Conservation (phyloP, 2,888 invertebrate genomes). For the Prionchulus punctatus region DNA sequence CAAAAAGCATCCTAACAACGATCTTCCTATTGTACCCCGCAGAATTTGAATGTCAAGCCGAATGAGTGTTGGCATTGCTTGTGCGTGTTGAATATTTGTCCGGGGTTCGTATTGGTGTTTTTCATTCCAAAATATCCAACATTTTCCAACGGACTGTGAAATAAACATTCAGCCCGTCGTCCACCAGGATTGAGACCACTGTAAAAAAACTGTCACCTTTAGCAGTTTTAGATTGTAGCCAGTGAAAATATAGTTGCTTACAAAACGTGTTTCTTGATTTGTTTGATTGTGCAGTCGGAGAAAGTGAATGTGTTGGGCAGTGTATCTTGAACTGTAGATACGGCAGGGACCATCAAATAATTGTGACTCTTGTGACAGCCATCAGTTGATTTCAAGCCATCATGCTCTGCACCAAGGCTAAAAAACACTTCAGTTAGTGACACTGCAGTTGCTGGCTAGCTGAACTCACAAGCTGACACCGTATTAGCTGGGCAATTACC, state of each 20-base stretch:
- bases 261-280: constrained; percentile 1
- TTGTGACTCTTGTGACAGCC: constrained; percentile 3
- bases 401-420: constrained; percentile 8
- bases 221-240: too few species aligned
- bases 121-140: background rate
- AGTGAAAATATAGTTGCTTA: background rate
- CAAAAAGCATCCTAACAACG: too few species aligned
- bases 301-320: constrained; percentile 8
- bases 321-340: background rate
- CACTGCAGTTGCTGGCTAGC: too few species aligned
- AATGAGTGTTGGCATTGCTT: constrained; percentile 6
- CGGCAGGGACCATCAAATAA: constrained; percentile 5
- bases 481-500: too few species aligned
- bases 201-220: too few species aligned
- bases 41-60: constrained; percentile 1
- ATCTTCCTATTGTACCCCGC: constrained; percentile 6
- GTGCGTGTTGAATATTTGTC: background rate
- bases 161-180: background rate
- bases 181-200: background rate
- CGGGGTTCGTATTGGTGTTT: background rate
- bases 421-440: too few species aligned
- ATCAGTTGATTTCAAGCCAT: constrained; percentile 1
- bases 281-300: constrained; percentile 7
- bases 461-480: too few species aligned
- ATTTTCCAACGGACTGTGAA: background rate